Evolutionary conservation across 2,888 invertebrate genomes (phyloP).

Genomic region (Cremastinae sp.): DNA sequence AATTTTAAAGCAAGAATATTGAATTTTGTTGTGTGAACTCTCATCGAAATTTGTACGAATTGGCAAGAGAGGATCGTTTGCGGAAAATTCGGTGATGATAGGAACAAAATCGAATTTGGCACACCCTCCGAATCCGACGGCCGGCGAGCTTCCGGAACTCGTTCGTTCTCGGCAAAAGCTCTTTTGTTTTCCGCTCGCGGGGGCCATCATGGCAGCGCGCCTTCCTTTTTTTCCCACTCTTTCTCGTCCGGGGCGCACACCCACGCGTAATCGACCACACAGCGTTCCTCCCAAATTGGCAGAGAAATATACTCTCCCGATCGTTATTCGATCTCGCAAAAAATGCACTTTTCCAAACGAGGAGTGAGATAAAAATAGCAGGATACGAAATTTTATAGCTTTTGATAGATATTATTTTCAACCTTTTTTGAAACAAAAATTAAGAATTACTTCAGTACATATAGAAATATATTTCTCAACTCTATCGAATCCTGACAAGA

Average conservation of each 20-base stretch:
- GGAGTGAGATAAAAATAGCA: constrained; percentile 18
- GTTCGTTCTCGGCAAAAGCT: constrained; percentile 50
- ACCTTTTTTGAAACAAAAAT: too few relatives aligned
- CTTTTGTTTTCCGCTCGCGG: constrained; percentile 51
- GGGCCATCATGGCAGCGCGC: constrained; percentile 12
- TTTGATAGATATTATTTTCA: too few relatives aligned
- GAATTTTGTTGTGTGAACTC: not conserved
- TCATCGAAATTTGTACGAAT: not conserved
- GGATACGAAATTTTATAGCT: too few relatives aligned
- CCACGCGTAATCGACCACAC: constrained; percentile 52
- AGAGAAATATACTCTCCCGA: constrained; percentile 16
- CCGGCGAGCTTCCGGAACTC: constrained; percentile 53
- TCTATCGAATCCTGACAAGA: too few relatives aligned
- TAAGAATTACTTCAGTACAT: too few relatives aligned
- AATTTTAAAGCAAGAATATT: not conserved
- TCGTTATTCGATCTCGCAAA: constrained; percentile 52
- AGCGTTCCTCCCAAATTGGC: constrained; percentile 55
- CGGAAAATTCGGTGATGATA: not conserved
- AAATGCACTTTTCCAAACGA: constrained; percentile 20
- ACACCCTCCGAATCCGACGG: constrained; percentile 44
- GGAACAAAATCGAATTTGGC: constrained; percentile 52
- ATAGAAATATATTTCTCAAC: too few relatives aligned
- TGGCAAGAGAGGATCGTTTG: too few relatives aligned
- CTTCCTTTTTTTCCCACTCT: constrained; percentile 28
- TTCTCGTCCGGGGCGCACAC: constrained; percentile 29